Base-by-base conservation (phyloP, 2,113 vertebrate genomes). In the Acanthochromis polyacanthus region DNA sequence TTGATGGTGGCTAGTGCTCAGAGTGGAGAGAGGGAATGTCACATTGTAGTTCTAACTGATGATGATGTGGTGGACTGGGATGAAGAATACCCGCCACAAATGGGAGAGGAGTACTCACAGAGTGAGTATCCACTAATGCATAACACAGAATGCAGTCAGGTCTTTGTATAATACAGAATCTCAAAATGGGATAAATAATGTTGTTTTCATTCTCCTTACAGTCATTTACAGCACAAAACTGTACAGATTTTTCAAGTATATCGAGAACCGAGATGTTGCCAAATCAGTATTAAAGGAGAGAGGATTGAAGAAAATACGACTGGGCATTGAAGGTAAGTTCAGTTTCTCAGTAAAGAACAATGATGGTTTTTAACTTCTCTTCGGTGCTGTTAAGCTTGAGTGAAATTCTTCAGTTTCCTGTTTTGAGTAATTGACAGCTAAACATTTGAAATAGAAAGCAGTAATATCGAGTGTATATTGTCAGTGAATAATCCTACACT, bases 211-310 rank as follows among this genome's bases (percentile, higher is more conserved):
- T 65, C 9, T 92, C 68, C 89, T 86, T 88, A 23, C 94, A 98
- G 98, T 99, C 89, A 99, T 99, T 92, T 99, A 99, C 96, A 99
- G 98, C 93, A 99, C 98, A 14, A 99, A 99, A 93, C 94, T 99
- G 83, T 99, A 99, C 83, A 95, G 98, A 87, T 99, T 99, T 95
- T 99, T 99, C 95, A 99, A 99, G 90, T 99, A 99, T 83, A 99
- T 99, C 68, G 98, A 99, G 93, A 99, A 99, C 56, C 91, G 98
- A 94, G 98, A 99, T 51, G 98, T 99, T 83, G 98, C 98, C 94
- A 99, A 99, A 89, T 98, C 97, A 0, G 98, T 99, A 82, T 94
- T 99, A 90, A 99, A 99, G 92, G 98, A 99, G 71, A 90, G 98
- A 65, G 98, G 98, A 66, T 94, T 99, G 75, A 99, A 99, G 95